phyloP scores from a whole-genome alignment of 2,888 invertebrate genomes.

The Tanypteryx hageni region DNA sequence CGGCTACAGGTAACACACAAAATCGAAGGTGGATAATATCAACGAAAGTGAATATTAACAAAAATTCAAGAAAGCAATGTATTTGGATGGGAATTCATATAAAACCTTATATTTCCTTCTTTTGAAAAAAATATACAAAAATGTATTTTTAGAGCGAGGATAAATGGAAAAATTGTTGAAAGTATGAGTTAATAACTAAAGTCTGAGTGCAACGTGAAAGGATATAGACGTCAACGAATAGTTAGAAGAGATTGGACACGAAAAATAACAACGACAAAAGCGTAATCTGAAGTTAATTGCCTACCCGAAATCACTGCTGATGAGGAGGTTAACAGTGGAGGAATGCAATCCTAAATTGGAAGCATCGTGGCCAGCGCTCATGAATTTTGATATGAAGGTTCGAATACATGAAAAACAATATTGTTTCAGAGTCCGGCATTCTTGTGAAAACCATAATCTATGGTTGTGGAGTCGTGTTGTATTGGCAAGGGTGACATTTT shows the following conservation, averaged over 20 bases:
- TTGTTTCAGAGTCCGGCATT: slow-evolving; percentile 3
- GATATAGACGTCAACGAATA: not conserved
- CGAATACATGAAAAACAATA: not conserved
- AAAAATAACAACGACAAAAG: not conserved
- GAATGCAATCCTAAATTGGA: slow-evolving; percentile 15
- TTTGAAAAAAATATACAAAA: not conserved
- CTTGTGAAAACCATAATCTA: not conserved
- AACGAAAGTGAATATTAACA: not conserved
- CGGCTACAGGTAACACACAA: not conserved
- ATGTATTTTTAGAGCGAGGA: not conserved
- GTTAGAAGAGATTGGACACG: not conserved
- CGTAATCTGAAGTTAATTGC: not conserved
- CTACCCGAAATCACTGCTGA: slow-evolving; percentile 41
- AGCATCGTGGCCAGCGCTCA: not conserved
- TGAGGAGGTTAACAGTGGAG: slow-evolving; percentile 32
- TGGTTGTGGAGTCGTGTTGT: not conserved
- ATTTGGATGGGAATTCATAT: not conserved
- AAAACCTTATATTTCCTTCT: not conserved
- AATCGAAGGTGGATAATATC: not conserved
- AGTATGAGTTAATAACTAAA: not conserved
- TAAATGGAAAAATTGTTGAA: not conserved
- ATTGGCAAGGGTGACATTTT: not conserved
- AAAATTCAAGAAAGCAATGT: not conserved
- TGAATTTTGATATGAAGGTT: slow-evolving; percentile 6
- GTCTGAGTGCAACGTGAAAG: not conserved